phyloP scores from a whole-genome alignment of 2,113 vertebrate species.

The Chaenocephalus aceratus region DNA sequence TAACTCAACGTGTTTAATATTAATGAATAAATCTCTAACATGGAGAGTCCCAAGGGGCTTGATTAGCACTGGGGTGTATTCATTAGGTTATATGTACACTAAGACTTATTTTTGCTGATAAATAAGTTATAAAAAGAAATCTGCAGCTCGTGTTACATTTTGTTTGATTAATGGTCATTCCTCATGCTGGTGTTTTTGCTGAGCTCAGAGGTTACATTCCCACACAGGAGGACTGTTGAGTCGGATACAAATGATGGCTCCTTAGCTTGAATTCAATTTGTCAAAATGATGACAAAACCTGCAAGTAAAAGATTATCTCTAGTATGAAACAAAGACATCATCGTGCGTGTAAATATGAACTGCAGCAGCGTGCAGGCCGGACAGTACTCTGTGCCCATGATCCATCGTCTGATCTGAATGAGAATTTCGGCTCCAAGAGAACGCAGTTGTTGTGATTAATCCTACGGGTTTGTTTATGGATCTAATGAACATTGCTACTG shows the following conservation, averaged over 20 bases:
- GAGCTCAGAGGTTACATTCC: constrained; percentile 19
- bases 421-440: constrained; percentile 14
- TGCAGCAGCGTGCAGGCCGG: neutral
- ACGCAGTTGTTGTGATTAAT: neutral
- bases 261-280: constrained; percentile 33
- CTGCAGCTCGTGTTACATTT: constrained; percentile 20
- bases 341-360: constrained; percentile 1
- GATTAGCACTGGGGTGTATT: constrained; percentile 12
- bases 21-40: constrained; percentile 26
- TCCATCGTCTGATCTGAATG: neutral
- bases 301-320: constrained; percentile 12
- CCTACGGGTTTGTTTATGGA: constrained; percentile 7
- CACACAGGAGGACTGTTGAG: neutral
- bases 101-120: constrained; percentile 9
- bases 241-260: constrained; percentile 28
- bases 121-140: constrained; percentile 6
- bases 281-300: constrained; percentile 42
- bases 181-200: constrained; percentile 46
- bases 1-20: constrained; percentile 44
- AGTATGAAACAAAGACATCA: constrained; percentile 18
- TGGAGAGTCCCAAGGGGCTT: neutral
- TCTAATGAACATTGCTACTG: neutral
- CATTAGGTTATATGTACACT: constrained; percentile 15
- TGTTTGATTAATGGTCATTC: constrained; percentile 40
- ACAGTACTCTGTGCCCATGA: neutral